phyloP scores from a whole-genome alignment of 1,140 invertebrate genomes.

The Coptotermes formosanus region DNA sequence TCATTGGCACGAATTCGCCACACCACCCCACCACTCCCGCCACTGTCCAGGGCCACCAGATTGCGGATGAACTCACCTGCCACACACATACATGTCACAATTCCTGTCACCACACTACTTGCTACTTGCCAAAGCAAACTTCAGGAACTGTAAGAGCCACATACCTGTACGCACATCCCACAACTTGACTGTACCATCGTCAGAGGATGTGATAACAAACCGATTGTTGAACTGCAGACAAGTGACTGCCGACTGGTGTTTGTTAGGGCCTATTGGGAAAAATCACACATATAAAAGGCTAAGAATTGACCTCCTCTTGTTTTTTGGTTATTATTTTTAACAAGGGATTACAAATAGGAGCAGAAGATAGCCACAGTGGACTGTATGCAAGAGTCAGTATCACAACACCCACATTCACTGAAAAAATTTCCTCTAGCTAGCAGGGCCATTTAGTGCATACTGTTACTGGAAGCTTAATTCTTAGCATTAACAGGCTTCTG shows the following conservation, averaged over 20 bases:
- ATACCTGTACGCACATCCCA: constrained; percentile 93
- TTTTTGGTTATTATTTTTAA: no score
- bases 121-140: background rate
- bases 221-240: constrained; percentile 96
- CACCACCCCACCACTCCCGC: constrained; percentile 97
- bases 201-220: constrained; percentile 98
- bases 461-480: no score
- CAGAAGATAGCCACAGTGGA: no score
- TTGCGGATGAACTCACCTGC: constrained; percentile 92
- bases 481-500: no score
- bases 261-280: constrained; percentile 74
- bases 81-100: constrained; percentile 38
- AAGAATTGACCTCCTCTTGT: background rate
- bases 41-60: constrained; percentile 87
- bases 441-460: no score
- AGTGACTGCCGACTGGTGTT: constrained; percentile 97
- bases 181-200: constrained; percentile 98
- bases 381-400: no score
- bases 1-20: constrained; percentile 96
- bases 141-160: background rate
- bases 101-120: background rate
- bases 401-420: no score
- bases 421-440: no score
- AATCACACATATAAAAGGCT: constrained; percentile 30
- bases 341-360: no score